Conservation (phyloP, 1,140 invertebrate genomes). For the Brachionus rubens region DNA sequence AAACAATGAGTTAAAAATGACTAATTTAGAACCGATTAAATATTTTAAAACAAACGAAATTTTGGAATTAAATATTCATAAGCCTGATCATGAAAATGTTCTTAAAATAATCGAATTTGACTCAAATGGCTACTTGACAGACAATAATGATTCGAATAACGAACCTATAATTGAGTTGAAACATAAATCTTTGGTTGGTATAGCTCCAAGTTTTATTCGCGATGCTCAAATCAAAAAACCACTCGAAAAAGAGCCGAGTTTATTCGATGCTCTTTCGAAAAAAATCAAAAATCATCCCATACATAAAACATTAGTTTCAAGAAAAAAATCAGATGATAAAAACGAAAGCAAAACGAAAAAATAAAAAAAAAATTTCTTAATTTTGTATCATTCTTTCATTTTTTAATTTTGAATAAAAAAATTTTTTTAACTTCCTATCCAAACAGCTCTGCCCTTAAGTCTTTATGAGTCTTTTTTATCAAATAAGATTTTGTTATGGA, state of each 20-base stretch:
- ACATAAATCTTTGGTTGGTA: not conserved
- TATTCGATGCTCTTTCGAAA: not conserved
- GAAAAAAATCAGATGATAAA: no score
- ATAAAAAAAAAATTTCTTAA: no score
- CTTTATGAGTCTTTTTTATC: no score
- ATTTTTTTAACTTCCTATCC: no score
- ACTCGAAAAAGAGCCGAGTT: conserved; percentile 33
- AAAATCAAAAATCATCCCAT: conserved; percentile 11
- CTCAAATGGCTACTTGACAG: not conserved
- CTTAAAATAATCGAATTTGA: conserved; percentile 1
- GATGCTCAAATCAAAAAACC: conserved; percentile 38
- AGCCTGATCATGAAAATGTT: not conserved
- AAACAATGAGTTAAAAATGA: not conserved
- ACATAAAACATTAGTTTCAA: no score
- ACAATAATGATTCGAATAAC: not conserved
- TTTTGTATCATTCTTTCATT: no score
- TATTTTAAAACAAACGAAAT: not conserved
- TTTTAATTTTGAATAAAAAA: no score
- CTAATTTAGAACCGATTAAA: not conserved
- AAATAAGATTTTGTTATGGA: no score
- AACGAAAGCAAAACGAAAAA: no score
- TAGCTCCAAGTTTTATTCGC: conserved; percentile 11
- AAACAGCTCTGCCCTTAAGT: no score
- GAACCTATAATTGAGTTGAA: not conserved
- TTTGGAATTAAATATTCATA: not conserved